phyloP scores from a whole-genome alignment of 2,888 invertebrate species.

The Leptinotarsa tumamoca region DNA sequence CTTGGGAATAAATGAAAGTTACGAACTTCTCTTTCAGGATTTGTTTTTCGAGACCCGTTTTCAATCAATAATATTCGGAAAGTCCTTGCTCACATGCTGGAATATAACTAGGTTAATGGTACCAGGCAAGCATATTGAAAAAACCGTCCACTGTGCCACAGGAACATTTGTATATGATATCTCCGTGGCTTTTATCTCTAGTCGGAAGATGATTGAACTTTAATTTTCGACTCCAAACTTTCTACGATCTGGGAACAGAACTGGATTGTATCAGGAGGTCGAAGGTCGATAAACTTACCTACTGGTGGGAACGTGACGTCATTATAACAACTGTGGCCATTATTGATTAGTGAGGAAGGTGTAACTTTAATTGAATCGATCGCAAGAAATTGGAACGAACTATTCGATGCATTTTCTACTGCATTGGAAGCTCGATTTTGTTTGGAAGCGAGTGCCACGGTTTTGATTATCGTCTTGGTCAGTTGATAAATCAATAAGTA shows the following conservation, averaged over 20 bases:
- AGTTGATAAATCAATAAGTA: too few relatives aligned
- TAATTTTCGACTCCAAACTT: background rate
- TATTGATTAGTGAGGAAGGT: background rate
- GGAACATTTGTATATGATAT: too few relatives aligned
- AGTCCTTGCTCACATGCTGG: background rate
- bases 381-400: background rate
- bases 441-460: background rate
- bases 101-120: background rate
- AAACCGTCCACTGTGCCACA: background rate
- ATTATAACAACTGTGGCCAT: background rate
- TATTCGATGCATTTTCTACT: background rate
- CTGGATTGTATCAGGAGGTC: background rate
- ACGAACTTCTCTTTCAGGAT: background rate
- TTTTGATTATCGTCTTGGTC: too few relatives aligned
- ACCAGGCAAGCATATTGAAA: background rate
- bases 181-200: background rate
- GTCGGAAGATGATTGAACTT: background rate
- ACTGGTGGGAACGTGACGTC: background rate
- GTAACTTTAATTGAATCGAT: background rate
- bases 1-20: background rate
- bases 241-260: background rate
- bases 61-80: background rate
- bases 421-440: background rate
- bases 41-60: background rate
- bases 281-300: conserved; percentile 13